phyloP scores from a whole-genome alignment of 2,797 vertebrate species.

The Numenius phaeopus region DNA sequence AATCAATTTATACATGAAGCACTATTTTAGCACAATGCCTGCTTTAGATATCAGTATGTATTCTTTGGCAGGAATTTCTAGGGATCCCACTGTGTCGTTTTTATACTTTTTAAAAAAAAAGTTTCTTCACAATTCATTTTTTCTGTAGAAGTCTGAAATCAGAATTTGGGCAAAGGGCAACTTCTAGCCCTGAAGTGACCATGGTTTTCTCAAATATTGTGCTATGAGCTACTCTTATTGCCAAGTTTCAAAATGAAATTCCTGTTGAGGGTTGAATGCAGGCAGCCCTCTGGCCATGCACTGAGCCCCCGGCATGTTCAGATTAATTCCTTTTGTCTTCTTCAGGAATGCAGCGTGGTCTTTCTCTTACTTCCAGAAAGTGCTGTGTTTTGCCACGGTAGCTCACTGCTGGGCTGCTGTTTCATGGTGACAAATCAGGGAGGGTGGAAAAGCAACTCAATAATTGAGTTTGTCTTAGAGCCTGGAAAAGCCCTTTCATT shows the following conservation, averaged over 20 bases:
- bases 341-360: background rate
- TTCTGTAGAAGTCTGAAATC: background rate
- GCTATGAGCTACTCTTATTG: background rate
- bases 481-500: background rate
- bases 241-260: background rate
- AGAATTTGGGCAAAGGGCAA: background rate
- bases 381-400: background rate
- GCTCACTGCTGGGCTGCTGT: background rate
- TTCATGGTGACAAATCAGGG: background rate
- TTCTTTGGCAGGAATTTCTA: background rate
- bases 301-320: background rate
- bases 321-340: background rate
- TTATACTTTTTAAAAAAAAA: background rate
- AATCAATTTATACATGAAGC: background rate
- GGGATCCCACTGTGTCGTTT: background rate
- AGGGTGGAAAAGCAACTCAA: background rate
- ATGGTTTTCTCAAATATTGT: background rate
- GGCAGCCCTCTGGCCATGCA: background rate
- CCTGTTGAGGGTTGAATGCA: background rate
- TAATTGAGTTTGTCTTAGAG: background rate
- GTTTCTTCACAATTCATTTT: background rate
- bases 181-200: background rate
- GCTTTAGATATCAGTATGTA: background rate
- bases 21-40: background rate
- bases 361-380: background rate